Evolutionary conservation across 2,113 vertebrate genomes (phyloP), one percentile per base, ranked within the genome.

Genomic region (Chinchilla lanigera): DNA sequence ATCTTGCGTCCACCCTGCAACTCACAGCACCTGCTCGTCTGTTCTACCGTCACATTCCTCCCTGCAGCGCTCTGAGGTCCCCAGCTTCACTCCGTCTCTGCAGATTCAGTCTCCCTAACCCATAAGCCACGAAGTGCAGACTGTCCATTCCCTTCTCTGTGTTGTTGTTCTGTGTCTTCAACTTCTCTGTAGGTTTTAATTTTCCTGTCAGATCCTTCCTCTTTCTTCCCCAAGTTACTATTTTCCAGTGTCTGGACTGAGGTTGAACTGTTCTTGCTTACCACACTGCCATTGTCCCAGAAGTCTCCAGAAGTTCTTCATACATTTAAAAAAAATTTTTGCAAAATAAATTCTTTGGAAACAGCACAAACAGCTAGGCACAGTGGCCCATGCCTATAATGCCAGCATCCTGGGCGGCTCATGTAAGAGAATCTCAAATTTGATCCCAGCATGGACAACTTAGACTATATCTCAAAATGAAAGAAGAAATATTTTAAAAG

Each of bases 261-360:
- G 12, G 24, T 41, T 13, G 38, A 22, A 9, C 24, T 26, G 12
- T 38, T 22, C 19, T 44, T 44, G 10, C 41, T 75, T 44, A 26
- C 10, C 41, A 77, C 2, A 2, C 41, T 47, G 41, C 41, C 73
- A 63, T 20, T 81, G 85, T 89, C 69, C 71, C 54, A 9, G 35
- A 71, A 38, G 20, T 78, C 30, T 69, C 41, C 41, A 77, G 73
- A 47, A 77, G 73, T 77, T 77, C 41, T 77, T 77, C 30, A 77
- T 26, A 47, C 26, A 30, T 75, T 28, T 19, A 35, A n/a, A n/a
- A n/a, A 33, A 96, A 67, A 52, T 61, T 54, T 63, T 90, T 95
- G 86, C n/a, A 71, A 92, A 91, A 81, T 78, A 30, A 69, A 93
- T 14, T 47, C 33, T 91, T 80, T 65, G 16, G 67, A 96, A 84